A percentile compares a stretch with the other conserved stretches of the same genome.
Conservation (phyloP, 2,797 vertebrate genomes). For the Tympanoctomys barrerae region DNA sequence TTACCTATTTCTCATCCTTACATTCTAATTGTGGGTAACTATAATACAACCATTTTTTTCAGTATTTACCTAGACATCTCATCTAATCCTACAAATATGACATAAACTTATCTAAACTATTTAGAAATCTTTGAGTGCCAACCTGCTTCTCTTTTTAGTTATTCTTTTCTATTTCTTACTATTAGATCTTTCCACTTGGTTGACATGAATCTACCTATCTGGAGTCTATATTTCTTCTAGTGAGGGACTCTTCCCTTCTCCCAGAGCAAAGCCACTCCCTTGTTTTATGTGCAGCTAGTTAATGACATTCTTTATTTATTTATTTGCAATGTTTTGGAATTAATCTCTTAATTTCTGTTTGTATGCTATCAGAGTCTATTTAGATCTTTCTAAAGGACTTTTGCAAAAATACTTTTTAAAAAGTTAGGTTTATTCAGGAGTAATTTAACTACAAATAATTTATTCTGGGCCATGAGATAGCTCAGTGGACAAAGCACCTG, state of each 20-base stretch:
- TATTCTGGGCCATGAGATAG: not conserved
- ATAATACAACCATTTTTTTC: not conserved
- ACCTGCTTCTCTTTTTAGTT: not conserved
- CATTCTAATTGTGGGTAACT: not conserved
- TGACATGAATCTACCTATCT: not conserved
- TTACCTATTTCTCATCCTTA: not conserved
- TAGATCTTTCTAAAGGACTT: not conserved
- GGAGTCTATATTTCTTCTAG: not conserved
- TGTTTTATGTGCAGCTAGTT: slow-evolving; percentile 30
- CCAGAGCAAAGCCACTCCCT: not conserved
- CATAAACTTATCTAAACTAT: not conserved
- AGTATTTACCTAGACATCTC: not conserved
- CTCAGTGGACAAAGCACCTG: no score
- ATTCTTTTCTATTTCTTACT: not conserved
- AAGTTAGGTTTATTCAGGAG: not conserved
- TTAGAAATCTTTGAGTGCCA: not conserved
- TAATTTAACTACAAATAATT: not conserved
- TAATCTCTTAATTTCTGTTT: slow-evolving; percentile 17
- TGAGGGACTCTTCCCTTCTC: not conserved
- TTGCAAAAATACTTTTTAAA: not conserved
- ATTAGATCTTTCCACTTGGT: not conserved
- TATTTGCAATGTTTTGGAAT: not conserved
- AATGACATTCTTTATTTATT: not conserved
- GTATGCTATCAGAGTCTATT: slow-evolving; percentile 5
- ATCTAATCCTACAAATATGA: not conserved